These are phyloP conservation scores for Lepidonotus clava DNA, from an alignment of 2,888 invertebrate genomes.

Conservation along the genomic window DNA sequence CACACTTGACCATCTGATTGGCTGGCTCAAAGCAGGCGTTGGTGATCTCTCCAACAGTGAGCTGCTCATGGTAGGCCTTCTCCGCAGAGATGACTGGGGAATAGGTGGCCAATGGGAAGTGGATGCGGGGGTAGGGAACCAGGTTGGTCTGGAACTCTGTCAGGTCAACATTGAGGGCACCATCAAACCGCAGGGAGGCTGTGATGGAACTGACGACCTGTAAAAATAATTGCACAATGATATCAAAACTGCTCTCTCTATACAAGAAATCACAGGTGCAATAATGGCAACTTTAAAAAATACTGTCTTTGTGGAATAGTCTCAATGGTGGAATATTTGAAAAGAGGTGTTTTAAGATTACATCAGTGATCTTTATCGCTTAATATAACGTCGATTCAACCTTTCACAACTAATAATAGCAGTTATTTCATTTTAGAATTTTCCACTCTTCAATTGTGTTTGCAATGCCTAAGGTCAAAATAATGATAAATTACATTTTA, in stretches of 20 bases:
- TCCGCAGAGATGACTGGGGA: conserved; percentile 26
- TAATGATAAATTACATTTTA: not conserved
- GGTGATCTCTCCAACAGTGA: conserved; percentile 67
- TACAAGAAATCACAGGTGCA: too few species aligned
- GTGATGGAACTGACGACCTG: conserved; percentile 61
- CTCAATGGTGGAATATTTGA: not conserved
- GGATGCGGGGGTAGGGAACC: conserved; percentile 63
- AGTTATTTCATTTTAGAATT: too few species aligned
- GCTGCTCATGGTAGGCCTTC: conserved; percentile 79
- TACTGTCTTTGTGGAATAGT: not conserved
- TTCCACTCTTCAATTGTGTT: too few species aligned
- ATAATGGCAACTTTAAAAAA: too few species aligned
- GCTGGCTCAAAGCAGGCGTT: conserved; percentile 41
- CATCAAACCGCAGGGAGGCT: conserved; percentile 60
- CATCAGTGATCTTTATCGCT: not conserved
- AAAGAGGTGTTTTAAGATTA: not conserved
- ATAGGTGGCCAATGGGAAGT: conserved; percentile 41
- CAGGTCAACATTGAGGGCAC: conserved; percentile 60
- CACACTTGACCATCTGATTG: conserved; percentile 66
- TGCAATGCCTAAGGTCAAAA: not conserved
- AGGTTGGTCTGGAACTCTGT: conserved; percentile 62
- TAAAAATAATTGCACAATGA: too few species aligned
- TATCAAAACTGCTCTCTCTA: too few species aligned
- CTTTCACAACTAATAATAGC: not conserved
- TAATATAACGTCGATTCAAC: not conserved